phyloP scores from a whole-genome alignment of 2,113 vertebrate species.

The Peromyscus maniculatus region DNA sequence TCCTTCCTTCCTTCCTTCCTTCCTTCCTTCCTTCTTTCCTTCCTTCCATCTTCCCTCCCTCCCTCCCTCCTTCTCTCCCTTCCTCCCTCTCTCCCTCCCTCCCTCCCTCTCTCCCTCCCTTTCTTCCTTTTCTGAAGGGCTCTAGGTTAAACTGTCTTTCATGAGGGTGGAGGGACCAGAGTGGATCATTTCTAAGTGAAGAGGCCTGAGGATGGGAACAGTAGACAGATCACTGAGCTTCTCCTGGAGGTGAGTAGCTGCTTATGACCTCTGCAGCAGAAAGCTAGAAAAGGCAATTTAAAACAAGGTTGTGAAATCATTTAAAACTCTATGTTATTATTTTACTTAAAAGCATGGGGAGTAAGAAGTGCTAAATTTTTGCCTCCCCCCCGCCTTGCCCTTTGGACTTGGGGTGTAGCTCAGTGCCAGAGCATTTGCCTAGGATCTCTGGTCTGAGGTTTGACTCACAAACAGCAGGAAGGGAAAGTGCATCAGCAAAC shows the following conservation, averaged over 20 bases:
- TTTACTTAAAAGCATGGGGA: slow-evolving; percentile 24
- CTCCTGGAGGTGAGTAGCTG: not conserved
- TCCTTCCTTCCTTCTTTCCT: not conserved
- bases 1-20: not conserved
- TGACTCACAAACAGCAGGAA: not conserved
- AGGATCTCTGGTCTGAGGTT: not conserved
- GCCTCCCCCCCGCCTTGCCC: too few species aligned
- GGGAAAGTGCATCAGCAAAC: not conserved
- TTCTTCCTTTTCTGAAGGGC: not conserved
- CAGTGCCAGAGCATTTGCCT: not conserved
- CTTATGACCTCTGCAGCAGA: not conserved
- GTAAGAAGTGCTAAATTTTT: not conserved
- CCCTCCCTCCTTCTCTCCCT: not conserved
- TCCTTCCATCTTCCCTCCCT: not conserved
- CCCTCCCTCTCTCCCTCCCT: not conserved
- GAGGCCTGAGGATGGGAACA: not conserved
- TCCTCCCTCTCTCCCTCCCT: not conserved
- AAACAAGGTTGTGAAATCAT: not conserved
- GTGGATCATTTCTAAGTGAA: not conserved
- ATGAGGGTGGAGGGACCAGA: not conserved
- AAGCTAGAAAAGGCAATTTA: not conserved
- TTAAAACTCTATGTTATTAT: not conserved
- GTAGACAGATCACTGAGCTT: not conserved
- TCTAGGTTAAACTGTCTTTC: not conserved
- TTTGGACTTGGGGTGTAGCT: not conserved